Percentiles rank a stretch among this genome's conserved stretches.
These are phyloP conservation scores for Nephrotoma flavescens DNA, from an alignment of 2,888 invertebrate species.

Conservation along the genomic window DNA sequence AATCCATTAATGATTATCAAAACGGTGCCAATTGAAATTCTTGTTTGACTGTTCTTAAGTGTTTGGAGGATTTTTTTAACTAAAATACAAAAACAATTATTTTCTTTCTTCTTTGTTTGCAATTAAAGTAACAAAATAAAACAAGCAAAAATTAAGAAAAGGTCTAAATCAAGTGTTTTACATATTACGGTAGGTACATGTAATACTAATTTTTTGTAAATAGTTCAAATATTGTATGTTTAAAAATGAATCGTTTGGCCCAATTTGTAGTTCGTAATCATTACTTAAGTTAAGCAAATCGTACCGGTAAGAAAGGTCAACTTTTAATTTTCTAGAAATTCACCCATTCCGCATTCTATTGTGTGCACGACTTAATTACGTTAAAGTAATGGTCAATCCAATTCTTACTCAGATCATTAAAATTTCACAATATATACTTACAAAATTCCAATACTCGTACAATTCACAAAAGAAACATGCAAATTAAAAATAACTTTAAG, in stretches of 20 bases:
- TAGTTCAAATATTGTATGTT: no score
- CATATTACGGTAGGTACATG: no score
- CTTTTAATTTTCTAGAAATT: background rate
- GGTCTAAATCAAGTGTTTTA: background rate
- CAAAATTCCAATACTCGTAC: background rate
- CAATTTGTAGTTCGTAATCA: no score
- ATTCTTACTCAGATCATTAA: background rate
- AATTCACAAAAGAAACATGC: background rate
- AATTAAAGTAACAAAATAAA: background rate
- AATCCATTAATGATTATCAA: background rate
- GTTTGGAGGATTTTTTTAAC: background rate
- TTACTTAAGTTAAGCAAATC: no score
- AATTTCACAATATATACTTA: background rate
- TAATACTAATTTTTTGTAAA: no score
- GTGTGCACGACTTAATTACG: background rate
- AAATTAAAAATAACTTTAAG: background rate
- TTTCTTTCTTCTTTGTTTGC: background rate
- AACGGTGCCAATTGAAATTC: background rate
- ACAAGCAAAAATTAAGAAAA: background rate
- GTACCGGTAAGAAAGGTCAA: no score
- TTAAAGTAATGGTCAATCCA: background rate
- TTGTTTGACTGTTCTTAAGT: background rate
- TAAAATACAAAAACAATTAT: background rate
- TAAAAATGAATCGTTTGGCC: no score
- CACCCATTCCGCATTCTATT: background rate